These are phyloP conservation scores for Zygogramma bicolorata DNA, from an alignment of 2,888 invertebrate genomes.

Conservation along the genomic window DNA sequence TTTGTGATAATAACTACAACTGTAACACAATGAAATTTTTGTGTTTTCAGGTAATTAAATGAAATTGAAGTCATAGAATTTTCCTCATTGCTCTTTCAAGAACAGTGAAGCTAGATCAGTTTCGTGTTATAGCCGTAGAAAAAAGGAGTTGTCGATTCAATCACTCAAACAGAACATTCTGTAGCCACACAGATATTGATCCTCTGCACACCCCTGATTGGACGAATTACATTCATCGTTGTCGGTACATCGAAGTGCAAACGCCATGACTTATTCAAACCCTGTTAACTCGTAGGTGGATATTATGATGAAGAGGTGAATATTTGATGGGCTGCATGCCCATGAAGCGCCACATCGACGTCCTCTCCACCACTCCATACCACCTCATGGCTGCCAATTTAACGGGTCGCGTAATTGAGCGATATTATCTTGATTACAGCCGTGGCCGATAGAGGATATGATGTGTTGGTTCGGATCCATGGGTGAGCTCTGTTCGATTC, in stretches of 20 bases:
- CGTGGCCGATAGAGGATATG: conserved; percentile 2
- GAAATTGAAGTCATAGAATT: too few relatives aligned
- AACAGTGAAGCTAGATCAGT: too few relatives aligned
- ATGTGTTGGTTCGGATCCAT: conserved; percentile 7
- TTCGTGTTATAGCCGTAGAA: too few relatives aligned
- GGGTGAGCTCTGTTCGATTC: not conserved
- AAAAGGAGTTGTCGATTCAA: too few relatives aligned
- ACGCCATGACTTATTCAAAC: conserved; percentile 63
- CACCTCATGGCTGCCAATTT: not conserved
- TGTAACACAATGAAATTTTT: too few relatives aligned
- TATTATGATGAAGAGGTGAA: conserved; percentile 67
- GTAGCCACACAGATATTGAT: too few relatives aligned
- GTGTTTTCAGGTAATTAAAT: too few relatives aligned
- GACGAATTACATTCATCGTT: too few relatives aligned
- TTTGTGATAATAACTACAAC: too few relatives aligned
- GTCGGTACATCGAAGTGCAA: conserved; percentile 22
- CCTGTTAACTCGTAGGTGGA: conserved; percentile 64
- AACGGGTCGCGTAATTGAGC: conserved; percentile 16
- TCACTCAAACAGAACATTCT: too few relatives aligned
- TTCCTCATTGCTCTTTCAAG: too few relatives aligned
- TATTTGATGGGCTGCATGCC: conserved; percentile 58
- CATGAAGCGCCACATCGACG: conserved; percentile 19
- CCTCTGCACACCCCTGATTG: too few relatives aligned
- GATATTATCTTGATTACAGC: conserved; percentile 10
- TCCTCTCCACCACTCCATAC: not conserved